Evolutionary conservation across 2,113 vertebrate species (phyloP).

Genomic region (Chaenocephalus aceratus): DNA sequence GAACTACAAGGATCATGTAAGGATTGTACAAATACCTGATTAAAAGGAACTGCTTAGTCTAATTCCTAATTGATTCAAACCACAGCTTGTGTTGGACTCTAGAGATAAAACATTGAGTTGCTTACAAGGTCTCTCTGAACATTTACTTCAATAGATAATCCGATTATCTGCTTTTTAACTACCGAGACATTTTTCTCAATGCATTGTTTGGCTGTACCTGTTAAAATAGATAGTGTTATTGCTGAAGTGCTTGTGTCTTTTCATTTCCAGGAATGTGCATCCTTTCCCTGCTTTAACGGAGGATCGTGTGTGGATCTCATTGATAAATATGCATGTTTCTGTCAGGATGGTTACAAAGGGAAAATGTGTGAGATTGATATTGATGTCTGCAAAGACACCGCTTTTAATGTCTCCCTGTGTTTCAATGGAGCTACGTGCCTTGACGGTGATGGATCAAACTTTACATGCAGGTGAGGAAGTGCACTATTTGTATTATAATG

Average conservation of each 20-base stretch:
- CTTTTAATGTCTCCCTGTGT: slow-evolving; percentile 70
- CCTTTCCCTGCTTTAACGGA: slow-evolving; percentile 82
- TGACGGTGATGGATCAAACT: slow-evolving; percentile 82
- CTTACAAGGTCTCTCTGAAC: slow-evolving; percentile 53
- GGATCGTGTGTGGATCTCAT: slow-evolving; percentile 84
- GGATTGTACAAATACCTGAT: slow-evolving; percentile 78
- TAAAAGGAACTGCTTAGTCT: slow-evolving; percentile 69
- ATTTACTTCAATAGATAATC: slow-evolving; percentile 81
- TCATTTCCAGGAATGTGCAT: slow-evolving; percentile 83
- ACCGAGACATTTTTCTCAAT: slow-evolving; percentile 75
- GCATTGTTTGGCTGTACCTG: not conserved
- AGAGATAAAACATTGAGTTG: slow-evolving; percentile 76
- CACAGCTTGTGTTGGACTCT: slow-evolving; percentile 62
- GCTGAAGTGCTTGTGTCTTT: slow-evolving; percentile 4
- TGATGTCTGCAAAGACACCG: slow-evolving; percentile 69
- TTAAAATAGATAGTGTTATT: not conserved
- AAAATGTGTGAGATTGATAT: slow-evolving; percentile 78
- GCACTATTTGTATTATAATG: not conserved
- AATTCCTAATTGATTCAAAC: slow-evolving; percentile 78
- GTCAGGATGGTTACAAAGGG: slow-evolving; percentile 80
- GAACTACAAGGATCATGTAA: slow-evolving; percentile 64
- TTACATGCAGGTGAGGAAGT: slow-evolving; percentile 83
- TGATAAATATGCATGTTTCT: slow-evolving; percentile 84
- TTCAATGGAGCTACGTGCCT: slow-evolving; percentile 82
- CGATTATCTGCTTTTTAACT: slow-evolving; percentile 72